These are phyloP conservation scores for Chaitophorus viminalis DNA, from an alignment of 2,888 invertebrate species.

Conservation along the genomic window DNA sequence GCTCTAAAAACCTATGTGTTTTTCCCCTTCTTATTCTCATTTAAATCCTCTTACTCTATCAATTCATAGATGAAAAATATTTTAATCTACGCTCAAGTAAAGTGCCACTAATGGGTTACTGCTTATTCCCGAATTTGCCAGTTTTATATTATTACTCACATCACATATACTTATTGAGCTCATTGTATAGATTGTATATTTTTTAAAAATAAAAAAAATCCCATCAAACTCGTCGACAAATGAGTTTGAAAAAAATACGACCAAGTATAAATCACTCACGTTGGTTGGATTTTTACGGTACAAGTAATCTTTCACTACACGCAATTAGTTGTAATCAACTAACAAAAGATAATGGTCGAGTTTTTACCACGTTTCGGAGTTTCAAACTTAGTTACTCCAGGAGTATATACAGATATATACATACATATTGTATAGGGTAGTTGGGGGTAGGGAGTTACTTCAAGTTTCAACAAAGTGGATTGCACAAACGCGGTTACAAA, in stretches of 20 bases:
- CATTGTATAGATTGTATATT: neutral
- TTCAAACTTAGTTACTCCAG: constrained; percentile 26
- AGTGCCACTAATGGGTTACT: too few relatives aligned
- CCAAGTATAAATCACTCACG: neutral
- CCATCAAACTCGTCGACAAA: neutral
- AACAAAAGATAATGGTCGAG: constrained; percentile 21
- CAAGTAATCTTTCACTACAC: neutral
- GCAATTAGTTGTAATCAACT: constrained; percentile 19
- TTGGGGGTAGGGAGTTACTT: neutral
- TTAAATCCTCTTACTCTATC: too few relatives aligned
- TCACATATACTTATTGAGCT: too few relatives aligned
- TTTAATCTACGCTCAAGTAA: too few relatives aligned
- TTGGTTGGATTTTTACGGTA: neutral
- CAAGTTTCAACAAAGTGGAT: constrained; percentile 28
- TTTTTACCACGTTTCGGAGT: constrained; percentile 30
- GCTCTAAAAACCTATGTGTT: too few relatives aligned
- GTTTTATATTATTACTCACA: too few relatives aligned
- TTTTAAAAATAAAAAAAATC: too few relatives aligned
- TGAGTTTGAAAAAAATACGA: neutral
- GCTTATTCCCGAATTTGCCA: too few relatives aligned
- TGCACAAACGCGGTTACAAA: neutral
- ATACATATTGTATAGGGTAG: neutral
- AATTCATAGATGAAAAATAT: too few relatives aligned
- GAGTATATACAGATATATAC: too few relatives aligned
- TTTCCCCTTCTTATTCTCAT: too few relatives aligned